A percentile compares a stretch with the other conserved stretches of the same genome.
phyloP scores from a whole-genome alignment of 2,113 vertebrate genomes.

The Blennius ocellaris region DNA sequence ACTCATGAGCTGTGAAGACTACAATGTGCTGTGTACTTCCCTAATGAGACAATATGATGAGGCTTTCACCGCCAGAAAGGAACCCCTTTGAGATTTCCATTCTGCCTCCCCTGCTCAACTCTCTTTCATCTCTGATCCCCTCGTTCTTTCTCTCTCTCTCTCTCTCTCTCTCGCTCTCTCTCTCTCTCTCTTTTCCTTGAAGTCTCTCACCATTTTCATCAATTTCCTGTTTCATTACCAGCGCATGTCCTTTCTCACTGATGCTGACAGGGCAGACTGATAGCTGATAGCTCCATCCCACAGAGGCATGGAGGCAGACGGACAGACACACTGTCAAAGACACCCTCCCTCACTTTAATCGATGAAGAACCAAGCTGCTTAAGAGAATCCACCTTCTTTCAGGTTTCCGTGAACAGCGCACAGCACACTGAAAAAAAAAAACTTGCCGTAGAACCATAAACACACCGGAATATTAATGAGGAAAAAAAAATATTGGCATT shows the following conservation, averaged over 20 bases:
- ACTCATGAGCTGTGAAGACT: slow-evolving; percentile 22
- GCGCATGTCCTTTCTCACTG: slow-evolving; percentile 20
- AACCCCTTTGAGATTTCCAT: slow-evolving; percentile 43
- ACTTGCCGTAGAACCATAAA: slow-evolving; percentile 6
- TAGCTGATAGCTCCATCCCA: slow-evolving; percentile 31
- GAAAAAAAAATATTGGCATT: slow-evolving; percentile 6
- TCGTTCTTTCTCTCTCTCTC: not conserved
- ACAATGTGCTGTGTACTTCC: slow-evolving; percentile 24
- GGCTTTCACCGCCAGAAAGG: slow-evolving; percentile 23
- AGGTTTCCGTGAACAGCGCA: slow-evolving; percentile 20
- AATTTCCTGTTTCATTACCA: slow-evolving; percentile 47
- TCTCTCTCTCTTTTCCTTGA: slow-evolving; percentile 8
- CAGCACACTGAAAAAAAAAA: slow-evolving; percentile 9
- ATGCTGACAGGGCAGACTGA: slow-evolving; percentile 58
- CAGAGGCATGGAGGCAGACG: slow-evolving; percentile 10
- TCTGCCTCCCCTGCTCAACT: slow-evolving; percentile 27
- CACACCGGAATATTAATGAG: not conserved
- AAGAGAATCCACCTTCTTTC: slow-evolving; percentile 17
- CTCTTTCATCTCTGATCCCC: slow-evolving; percentile 44
- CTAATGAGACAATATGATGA: slow-evolving; percentile 47
- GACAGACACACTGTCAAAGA: slow-evolving; percentile 35
- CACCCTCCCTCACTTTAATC: slow-evolving; percentile 49
- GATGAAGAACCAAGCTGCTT: slow-evolving; percentile 38
- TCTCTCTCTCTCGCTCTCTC: not conserved
- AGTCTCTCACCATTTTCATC: slow-evolving; percentile 38